phyloP scores from a whole-genome alignment of 1,140 invertebrate genomes.

The Heliconius eleuchia region DNA sequence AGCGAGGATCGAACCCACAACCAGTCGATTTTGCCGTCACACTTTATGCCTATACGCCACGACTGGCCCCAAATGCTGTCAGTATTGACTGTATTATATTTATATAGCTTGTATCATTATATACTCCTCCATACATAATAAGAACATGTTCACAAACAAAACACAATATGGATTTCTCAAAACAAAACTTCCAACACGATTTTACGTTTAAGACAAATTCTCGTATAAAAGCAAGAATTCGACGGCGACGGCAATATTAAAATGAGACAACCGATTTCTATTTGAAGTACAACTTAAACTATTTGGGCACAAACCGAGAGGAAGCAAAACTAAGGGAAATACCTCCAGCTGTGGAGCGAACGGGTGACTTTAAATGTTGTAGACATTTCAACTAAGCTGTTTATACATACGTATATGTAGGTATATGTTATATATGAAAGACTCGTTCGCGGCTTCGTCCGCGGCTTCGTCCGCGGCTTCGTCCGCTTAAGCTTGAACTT shows the following conservation, averaged over 20 bases:
- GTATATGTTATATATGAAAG: neutral
- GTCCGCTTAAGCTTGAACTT: too few relatives aligned
- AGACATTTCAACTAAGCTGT: slow-evolving; percentile 5
- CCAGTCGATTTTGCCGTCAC: too few relatives aligned
- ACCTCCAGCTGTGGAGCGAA: neutral
- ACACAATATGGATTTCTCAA: neutral
- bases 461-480: too few relatives aligned
- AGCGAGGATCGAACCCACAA: too few relatives aligned
- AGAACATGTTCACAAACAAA: neutral
- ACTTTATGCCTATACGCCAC: too few relatives aligned
- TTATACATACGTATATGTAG: neutral
- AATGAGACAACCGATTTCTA: slow-evolving; percentile 23
- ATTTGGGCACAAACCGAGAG: slow-evolving; percentile 31
- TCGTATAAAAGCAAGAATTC: slow-evolving; percentile 14
- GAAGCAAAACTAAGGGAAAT: neutral
- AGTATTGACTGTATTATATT: too few relatives aligned
- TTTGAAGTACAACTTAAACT: slow-evolving; percentile 26
- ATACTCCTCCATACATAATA: too few relatives aligned
- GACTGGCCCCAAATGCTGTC: too few relatives aligned
- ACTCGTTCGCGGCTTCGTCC: too few relatives aligned
- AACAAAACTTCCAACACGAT: neutral
- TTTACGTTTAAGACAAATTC: slow-evolving; percentile 11
- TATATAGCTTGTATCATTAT: too few relatives aligned
- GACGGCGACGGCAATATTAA: slow-evolving; percentile 22
- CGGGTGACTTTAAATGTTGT: neutral